Evolutionary conservation across 2,797 vertebrate species (phyloP), one percentile per base, ranked within the genome.

Genomic region (Ciconia nigra): DNA sequence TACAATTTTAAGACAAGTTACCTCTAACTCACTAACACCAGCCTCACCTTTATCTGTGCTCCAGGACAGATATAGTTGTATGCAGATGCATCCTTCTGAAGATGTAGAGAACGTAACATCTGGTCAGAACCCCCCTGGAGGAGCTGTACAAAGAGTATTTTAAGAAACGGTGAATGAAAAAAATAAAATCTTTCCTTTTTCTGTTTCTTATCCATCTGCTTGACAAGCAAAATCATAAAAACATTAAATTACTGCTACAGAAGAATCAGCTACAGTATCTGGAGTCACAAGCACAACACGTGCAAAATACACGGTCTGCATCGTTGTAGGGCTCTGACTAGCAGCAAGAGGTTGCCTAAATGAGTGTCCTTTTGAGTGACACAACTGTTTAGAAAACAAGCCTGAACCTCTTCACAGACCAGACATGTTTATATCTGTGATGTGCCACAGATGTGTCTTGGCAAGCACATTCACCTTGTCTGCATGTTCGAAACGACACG

Each of bases 71-170:
- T 99, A 89, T 99, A 99, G 97, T 78, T 99, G 98, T 99, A 99
- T 3, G 97, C 98, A 2, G 98, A 98, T 3, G 99, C 97, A 73
- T 99, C 99, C 98, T 99, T 99, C 97, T 99, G 98, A 62, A 99
- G 98, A 95, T 99, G 99, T 20, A 99, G 98, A 17, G 99, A 99
- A 21, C 98, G 99, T 2, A 99, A 87, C 47, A 99, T 98, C 83
- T 99, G 98, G n/a, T 99, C 99, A 15, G 99, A 99, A 77, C 98
- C 99, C 77, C 99, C 99, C 97, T 98, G 98, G n/a, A 99, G 98
- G 83, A 99, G 97, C 99, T 99, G 95, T 28, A 86, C 37, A 88
- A 82, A 74, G 61, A 94, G 76, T 9, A 57, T 28, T 82, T 76
- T 41, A 87, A 82, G 49, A 52, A 83, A 89, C 1, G 3, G 19